A percentile compares a stretch with the other conserved stretches of the same genome.
Conservation (phyloP, 2,113 vertebrate genomes). For the Eptesicus fuscus region DNA sequence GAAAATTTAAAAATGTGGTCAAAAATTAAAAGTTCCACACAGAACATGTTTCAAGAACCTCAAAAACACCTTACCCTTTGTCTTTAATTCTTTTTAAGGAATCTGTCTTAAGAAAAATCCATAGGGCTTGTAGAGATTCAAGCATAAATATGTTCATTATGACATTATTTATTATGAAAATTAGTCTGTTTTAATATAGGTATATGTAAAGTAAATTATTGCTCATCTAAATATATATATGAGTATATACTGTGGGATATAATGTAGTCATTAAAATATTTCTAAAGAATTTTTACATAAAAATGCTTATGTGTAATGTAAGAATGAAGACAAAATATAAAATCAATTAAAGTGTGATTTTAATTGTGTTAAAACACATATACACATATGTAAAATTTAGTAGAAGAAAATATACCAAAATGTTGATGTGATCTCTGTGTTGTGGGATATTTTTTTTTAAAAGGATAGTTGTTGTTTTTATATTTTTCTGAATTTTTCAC, state of each 20-base stretch:
- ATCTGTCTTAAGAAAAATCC: constrained; percentile 16
- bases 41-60: background rate
- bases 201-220: constrained; percentile 41
- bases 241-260: background rate
- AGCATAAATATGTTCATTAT: background rate
- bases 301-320: background rate
- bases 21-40: background rate
- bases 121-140: background rate
- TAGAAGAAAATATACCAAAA: constrained; percentile 23
- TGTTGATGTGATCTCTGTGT: background rate
- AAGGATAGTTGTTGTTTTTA: background rate
- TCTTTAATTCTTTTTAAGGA: constrained; percentile 12
- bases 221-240: constrained; percentile 5
- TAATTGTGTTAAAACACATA: background rate
- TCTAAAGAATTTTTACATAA: constrained; percentile 39
- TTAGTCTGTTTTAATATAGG: background rate
- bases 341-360: background rate
- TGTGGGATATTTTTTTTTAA: background rate
- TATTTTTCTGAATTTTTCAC: constrained; percentile 25
- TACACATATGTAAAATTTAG: background rate
- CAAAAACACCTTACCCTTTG: background rate
- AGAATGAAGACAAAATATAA: constrained; percentile 20
- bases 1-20: background rate
- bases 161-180: constrained; percentile 23
- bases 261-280: constrained; percentile 20